These are phyloP conservation scores for Electrophaes corylata DNA, from an alignment of 2,888 invertebrate species.

Conservation along the genomic window DNA sequence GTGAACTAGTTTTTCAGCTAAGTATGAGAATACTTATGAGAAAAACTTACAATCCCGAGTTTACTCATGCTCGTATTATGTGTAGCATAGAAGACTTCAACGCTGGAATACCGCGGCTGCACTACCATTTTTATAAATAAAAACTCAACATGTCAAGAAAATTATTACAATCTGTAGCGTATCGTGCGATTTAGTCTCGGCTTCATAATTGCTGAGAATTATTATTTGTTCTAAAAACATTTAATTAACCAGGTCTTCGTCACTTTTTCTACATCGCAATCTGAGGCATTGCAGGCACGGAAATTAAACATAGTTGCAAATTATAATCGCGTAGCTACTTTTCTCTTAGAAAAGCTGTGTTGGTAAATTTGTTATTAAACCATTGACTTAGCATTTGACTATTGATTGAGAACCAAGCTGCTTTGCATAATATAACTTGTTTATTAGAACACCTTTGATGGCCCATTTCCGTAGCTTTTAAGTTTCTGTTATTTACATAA, in stretches of 20 bases:
- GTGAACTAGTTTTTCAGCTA: slow-evolving; percentile 36
- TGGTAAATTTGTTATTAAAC: not conserved
- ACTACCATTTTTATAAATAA: slow-evolving; percentile 11
- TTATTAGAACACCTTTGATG: slow-evolving; percentile 35
- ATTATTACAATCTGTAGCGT: slow-evolving; percentile 43
- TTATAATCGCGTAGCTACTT: slow-evolving; percentile 10
- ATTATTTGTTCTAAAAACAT: slow-evolving; percentile 58
- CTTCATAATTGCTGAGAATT: slow-evolving; percentile 58
- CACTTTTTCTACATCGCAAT: slow-evolving; percentile 39
- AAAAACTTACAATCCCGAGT: not conserved
- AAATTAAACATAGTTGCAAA: slow-evolving; percentile 11
- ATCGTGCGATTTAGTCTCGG: slow-evolving; percentile 59
- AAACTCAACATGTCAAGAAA: slow-evolving; percentile 23
- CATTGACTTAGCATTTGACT: not conserved
- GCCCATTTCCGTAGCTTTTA: slow-evolving; percentile 30
- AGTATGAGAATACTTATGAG: too few relatives aligned
- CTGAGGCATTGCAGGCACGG: slow-evolving; percentile 4
- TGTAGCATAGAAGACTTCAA: slow-evolving; percentile 13
- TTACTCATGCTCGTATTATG: slow-evolving; percentile 7
- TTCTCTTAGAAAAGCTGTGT: not conserved
- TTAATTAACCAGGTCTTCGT: slow-evolving; percentile 57
- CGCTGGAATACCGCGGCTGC: not conserved
- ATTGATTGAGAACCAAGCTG: slow-evolving; percentile 5
- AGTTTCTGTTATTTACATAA: slow-evolving; percentile 66
- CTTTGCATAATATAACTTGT: slow-evolving; percentile 20